Evolutionary conservation across 2,797 vertebrate species (phyloP), one percentile per base, ranked within the genome.

Genomic region (Eidolon dupreanum): DNA sequence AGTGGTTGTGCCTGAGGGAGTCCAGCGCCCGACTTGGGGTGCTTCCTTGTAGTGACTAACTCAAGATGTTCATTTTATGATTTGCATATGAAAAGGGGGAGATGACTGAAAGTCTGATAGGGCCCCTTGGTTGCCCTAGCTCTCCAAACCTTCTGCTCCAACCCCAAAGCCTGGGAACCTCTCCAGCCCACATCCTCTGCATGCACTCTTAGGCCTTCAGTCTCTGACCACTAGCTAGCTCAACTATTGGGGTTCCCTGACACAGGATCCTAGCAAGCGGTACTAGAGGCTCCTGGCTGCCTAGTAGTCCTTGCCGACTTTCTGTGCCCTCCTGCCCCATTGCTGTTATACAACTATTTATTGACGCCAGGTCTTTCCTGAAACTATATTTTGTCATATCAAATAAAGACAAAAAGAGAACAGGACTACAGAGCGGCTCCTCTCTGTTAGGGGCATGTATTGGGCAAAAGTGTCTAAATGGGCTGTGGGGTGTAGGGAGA

Each of bases 351-450:
- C 96, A 96, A 97, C 75, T 98, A 98, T 98, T 98, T 98, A 98
- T 98, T 97, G 97, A 97, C 94, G 97, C 97, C 83, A 78, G 93
- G 97, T 98, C 94, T 96, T 94, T 95, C 95, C 97, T 96, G 98
- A 98, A 98, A 98, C 98, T 98, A 98, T 98, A 97, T 98, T 98
- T 98, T 98, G 98, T 98, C 97, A 97, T 97, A 98, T 68, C 97
- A 97, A 98, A 99, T 98, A 98, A 98, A 98, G 91, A 87, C 89
- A 46, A 98, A 98, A 83, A 97, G 43, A 90, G 73, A 89, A 78
- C 85, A 94, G 96, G 94, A 88, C 65, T 63, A 75, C 70, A 93
- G 51, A 49, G 75, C 17, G 43, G 59, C 12, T 96, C 90, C 96
- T 96, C 85, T 98, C 85, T 97, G 83, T 96, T 77, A 88, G 88